Base-by-base conservation (phyloP, 2,797 vertebrate genomes). In the Lerista edwardsae region DNA sequence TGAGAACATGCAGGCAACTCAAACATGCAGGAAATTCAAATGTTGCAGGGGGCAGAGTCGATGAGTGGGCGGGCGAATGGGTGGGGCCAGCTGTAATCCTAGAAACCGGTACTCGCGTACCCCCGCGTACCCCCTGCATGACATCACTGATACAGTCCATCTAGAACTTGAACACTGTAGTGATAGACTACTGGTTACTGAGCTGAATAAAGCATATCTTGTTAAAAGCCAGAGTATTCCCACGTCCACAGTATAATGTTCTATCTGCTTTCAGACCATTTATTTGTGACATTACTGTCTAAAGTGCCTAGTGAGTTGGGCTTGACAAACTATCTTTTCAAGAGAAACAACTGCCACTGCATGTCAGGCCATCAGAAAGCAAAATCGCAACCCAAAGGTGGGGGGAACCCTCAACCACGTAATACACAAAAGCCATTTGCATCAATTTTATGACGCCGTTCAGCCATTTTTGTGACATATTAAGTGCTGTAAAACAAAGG, bases 401-500 rank as follows among this genome's bases (percentile, higher is more conserved):
- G 5, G 6, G 19, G 88, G 79, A 78, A 83, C 6, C 59, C 82
- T 87, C 80, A 82, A 36, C 90, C 88, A 74, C 75, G 27, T 81
- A 84, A 89, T 88, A 67, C 93, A 88, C 88, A 47, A 64, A 31
- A 92, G 55, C 75, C 84, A 83, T 86, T 69, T 86, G 75, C 79
- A 87, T 83, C 72, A 88, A 61, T 68, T 92, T 93, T 90, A 86
- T 29, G 68, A 78, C 67, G 89, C 59, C 80, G 89, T 91, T 81
- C 81, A 57, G 65, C 79, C 88, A 91, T 93, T 91, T 93, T 86
- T 68, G 36, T 89, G 69, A 88, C 87, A 85, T 85, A 89, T 78
- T 92, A 92, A 93, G 83, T 91, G 85, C 89, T 84, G 69, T 88
- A 91, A 95, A 91, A 78, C 79, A 90, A 89, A 90, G 76, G 76